Evolutionary conservation across 2,113 vertebrate genomes (phyloP).

Genomic region (Procapra przewalskii): DNA sequence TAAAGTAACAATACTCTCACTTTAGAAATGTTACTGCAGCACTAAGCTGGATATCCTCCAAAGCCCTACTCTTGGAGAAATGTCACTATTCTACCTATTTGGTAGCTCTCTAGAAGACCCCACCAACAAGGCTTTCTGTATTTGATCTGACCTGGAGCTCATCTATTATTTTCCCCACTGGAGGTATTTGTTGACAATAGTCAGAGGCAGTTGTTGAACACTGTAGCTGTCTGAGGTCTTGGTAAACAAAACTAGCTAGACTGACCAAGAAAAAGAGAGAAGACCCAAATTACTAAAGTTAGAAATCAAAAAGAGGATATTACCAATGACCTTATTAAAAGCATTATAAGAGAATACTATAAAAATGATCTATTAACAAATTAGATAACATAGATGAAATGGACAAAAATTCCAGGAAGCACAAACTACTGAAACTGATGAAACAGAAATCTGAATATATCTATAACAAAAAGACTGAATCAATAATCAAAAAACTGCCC

Average conservation of each 20-base stretch:
- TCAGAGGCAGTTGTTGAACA: neutral
- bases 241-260: neutral
- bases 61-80: neutral
- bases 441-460: neutral
- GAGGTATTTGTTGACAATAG: neutral
- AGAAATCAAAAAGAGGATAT: neutral
- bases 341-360: neutral
- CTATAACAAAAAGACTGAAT: neutral
- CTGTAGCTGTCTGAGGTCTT: neutral
- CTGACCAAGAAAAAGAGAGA: neutral
- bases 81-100: neutral
- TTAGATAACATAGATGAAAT: neutral
- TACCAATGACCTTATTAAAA: neutral
- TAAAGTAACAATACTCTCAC: neutral
- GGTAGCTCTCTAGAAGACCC: neutral
- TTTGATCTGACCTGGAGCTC: neutral
- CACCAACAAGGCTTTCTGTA: neutral
- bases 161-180: neutral
- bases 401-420: neutral
- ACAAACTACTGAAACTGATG: neutral
- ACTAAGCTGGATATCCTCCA: neutral
- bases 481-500: neutral
- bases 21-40: neutral
- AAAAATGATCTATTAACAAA: neutral
- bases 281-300: neutral